Evolutionary conservation across 2,113 vertebrate species (phyloP), one percentile per base, ranked within the genome.

Genomic region (Puntigrus tetrazona): DNA sequence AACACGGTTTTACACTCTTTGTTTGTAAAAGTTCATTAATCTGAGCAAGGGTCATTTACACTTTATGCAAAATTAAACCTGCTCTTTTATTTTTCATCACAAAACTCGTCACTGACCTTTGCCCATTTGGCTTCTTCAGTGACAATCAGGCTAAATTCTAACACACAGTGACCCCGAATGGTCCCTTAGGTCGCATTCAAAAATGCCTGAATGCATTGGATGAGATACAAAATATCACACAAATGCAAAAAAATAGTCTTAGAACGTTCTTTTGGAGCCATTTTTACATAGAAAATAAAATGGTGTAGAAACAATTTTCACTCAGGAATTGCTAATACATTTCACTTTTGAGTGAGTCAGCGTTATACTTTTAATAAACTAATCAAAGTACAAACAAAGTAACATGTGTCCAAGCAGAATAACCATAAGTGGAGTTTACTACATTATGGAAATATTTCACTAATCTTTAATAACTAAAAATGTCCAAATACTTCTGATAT

Each of bases 41-140:
- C 65, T 69, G 31, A 69, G 65, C 31, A 69, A 69, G 65, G 65
- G 65, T 69, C 31, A 36, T 69, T 69, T 69, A 69, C 31, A 69
- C 65, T 69, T 69, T 69, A 36, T 69, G 65, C 31, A 36, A 36
- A 36, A 69, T 69, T 22, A 36, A 69, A 36, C 65, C 65, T 36
- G 31, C 31, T 36, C 65, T 69, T 69, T 67, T 67, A 14, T 34
- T 67, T 67, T 34, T 67, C 16, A 67, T 20, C 63, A 67, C 63
- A 63, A 36, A 22, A 38, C 67, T 70, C 22, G 34, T 70, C 9
- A 38, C 34, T 38, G 31, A 70, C 41, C 34, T 70, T 10, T 20
- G n/a, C 34, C 36, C 34, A n/a, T 70, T 70, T 70, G 67, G 67
- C 20, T 70, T 38, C 67, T 41, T 70, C 9, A 41, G 1, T 13